A percentile compares a stretch with the other conserved stretches of the same genome.
These are phyloP conservation scores for Myotis daubentonii DNA, from an alignment of 2,797 vertebrate genomes.

Conservation along the genomic window DNA sequence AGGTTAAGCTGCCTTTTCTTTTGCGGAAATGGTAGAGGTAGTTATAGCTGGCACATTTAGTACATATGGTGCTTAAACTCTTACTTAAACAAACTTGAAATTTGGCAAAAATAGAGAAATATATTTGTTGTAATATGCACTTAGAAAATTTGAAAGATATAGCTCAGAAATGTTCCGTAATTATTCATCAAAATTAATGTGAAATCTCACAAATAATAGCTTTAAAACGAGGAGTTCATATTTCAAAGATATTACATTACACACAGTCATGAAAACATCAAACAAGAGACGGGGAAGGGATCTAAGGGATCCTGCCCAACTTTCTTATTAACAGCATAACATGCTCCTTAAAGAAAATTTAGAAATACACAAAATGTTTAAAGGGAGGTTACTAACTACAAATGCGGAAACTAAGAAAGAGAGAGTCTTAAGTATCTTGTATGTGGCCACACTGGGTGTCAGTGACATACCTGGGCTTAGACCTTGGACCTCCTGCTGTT, in stretches of 20 bases:
- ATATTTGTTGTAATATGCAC: background rate
- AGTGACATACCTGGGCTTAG: background rate
- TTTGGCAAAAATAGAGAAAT: constrained; percentile 10
- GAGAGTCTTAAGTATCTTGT: background rate
- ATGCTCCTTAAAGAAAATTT: background rate
- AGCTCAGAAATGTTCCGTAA: background rate
- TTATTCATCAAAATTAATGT: constrained; percentile 1
- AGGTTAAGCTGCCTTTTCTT: background rate
- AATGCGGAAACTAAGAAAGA: background rate
- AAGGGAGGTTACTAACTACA: background rate
- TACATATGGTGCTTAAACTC: background rate
- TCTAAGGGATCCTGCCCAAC: background rate
- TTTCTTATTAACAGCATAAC: background rate
- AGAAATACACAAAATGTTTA: background rate
- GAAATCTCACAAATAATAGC: background rate
- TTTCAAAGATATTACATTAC: background rate
- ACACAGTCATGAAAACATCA: background rate
- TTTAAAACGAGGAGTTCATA: background rate
- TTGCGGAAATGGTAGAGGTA: background rate
- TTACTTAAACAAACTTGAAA: constrained; percentile 30
- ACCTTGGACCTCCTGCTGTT: background rate
- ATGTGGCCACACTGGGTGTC: too few relatives aligned
- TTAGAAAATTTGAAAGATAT: constrained; percentile 35
- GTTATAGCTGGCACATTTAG: background rate
- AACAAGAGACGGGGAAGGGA: background rate